These are phyloP conservation scores for Drosophila lowei DNA, from an alignment of 1,140 invertebrate genomes.

Conservation along the genomic window DNA sequence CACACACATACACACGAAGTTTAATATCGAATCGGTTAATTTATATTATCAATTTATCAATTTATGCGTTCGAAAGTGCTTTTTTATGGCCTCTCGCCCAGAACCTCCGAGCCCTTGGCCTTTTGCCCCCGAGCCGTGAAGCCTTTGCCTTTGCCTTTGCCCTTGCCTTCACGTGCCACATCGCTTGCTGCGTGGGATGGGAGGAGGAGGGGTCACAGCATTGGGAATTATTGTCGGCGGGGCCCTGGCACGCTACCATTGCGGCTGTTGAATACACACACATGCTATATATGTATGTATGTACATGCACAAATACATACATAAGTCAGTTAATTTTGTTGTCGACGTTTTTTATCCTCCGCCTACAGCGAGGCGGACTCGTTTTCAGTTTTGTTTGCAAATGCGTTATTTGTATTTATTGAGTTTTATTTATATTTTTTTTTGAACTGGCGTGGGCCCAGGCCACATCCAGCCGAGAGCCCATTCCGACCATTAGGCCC, in stretches of 20 bases:
- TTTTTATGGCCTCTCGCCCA: constrained; percentile 62
- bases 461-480: neutral
- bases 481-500: constrained; percentile 12
- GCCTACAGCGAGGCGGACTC: neutral
- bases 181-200: neutral
- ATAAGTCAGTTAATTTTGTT: constrained; percentile 25
- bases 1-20: constrained; percentile 25
- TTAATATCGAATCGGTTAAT: constrained; percentile 69
- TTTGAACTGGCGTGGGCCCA: constrained; percentile 10
- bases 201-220: neutral
- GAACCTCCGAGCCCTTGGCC: neutral
- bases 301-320: too few relatives aligned
- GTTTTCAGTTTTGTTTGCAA: constrained; percentile 23
- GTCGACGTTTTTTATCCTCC: neutral
- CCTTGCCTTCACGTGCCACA: neutral
- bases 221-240: constrained; percentile 55
- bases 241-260: constrained; percentile 59
- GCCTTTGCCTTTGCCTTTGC: neutral
- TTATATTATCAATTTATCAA: constrained; percentile 81
- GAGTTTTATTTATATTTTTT: constrained; percentile 30
- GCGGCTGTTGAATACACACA: constrained; percentile 34
- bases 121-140: too few relatives aligned
- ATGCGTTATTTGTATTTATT: constrained; percentile 61
- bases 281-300: too few relatives aligned
- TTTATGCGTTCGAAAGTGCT: constrained; percentile 77